These are phyloP conservation scores for Crotalus viridis DNA, from an alignment of 2,113 vertebrate genomes.

Conservation along the genomic window DNA sequence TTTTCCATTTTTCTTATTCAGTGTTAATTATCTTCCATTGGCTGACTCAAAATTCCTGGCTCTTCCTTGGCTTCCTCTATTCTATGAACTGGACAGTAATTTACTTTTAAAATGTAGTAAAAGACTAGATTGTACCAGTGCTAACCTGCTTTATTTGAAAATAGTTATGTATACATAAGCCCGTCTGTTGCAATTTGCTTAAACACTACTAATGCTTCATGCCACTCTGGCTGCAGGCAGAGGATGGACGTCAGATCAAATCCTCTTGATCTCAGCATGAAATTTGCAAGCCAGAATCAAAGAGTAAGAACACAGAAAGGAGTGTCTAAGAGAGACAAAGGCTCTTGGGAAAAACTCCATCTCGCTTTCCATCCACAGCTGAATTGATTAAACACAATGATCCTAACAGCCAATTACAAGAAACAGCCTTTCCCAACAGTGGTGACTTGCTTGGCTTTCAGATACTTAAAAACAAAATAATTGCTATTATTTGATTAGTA, in stretches of 20 bases:
- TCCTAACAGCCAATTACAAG: neutral
- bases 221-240: neutral
- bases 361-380: constrained; percentile 37
- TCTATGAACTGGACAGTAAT: neutral
- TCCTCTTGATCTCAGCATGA: neutral
- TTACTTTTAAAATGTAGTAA: neutral
- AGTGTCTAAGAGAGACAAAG: constrained; percentile 23
- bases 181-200: neutral
- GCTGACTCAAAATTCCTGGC: neutral
- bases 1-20: neutral
- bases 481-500: constrained; percentile 27
- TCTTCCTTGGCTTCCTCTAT: neutral
- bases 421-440: neutral
- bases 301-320: constrained; percentile 32
- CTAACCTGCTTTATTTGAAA: neutral
- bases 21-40: neutral
- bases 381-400: constrained; percentile 46
- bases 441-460: constrained; percentile 7
- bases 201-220: constrained; percentile 26
- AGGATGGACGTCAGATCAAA: neutral
- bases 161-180: neutral
- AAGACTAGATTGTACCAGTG: neutral
- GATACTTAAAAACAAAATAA: neutral
- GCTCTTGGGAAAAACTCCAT: constrained; percentile 30
- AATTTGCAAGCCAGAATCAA: constrained; percentile 36